Evolutionary conservation across 2,113 vertebrate genomes (phyloP).

Genomic region (Pseudopodoces humilis): DNA sequence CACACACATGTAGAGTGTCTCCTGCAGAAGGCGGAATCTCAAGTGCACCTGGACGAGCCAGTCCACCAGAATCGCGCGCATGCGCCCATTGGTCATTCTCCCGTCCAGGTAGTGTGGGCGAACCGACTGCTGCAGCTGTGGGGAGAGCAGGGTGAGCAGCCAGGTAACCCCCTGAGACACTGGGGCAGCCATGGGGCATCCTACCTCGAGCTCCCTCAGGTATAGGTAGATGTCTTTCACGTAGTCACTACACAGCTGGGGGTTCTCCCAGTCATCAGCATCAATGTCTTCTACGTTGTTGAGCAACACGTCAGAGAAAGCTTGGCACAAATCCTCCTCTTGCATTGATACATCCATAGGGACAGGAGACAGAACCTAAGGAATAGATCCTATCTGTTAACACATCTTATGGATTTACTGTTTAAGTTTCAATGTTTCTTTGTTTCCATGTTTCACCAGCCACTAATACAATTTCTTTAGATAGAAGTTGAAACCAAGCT

Average conservation of each 20-base stretch:
- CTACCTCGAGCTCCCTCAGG: constrained; percentile 85
- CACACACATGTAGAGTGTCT: constrained; percentile 92
- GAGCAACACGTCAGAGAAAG: constrained; percentile 87
- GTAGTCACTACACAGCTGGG: constrained; percentile 89
- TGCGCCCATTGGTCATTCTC: constrained; percentile 81
- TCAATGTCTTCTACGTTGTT: constrained; percentile 86
- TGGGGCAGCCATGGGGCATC: fast-evolving
- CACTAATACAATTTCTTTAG: not conserved
- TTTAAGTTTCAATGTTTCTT: not conserved
- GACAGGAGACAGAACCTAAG: constrained; percentile 46
- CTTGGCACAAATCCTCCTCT: constrained; percentile 86
- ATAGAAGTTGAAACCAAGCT: not conserved
- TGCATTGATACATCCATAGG: constrained; percentile 78
- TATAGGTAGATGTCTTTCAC: constrained; percentile 93
- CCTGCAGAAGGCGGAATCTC: constrained; percentile 90
- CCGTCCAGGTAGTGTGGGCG: constrained; percentile 82
- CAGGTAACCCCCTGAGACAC: fast-evolving
- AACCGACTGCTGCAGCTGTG: constrained; percentile 82
- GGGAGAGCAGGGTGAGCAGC: not conserved
- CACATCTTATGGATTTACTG: fast-evolving
- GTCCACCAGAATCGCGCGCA: constrained; percentile 92
- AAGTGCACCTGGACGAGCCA: constrained; percentile 96
- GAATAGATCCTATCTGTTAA: fast-evolving
- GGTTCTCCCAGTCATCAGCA: constrained; percentile 79
- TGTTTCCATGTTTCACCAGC: not conserved